A percentile compares a stretch with the other conserved stretches of the same genome.
Conservation (phyloP, 2,113 vertebrate genomes). For the Nymphicus hollandicus region DNA sequence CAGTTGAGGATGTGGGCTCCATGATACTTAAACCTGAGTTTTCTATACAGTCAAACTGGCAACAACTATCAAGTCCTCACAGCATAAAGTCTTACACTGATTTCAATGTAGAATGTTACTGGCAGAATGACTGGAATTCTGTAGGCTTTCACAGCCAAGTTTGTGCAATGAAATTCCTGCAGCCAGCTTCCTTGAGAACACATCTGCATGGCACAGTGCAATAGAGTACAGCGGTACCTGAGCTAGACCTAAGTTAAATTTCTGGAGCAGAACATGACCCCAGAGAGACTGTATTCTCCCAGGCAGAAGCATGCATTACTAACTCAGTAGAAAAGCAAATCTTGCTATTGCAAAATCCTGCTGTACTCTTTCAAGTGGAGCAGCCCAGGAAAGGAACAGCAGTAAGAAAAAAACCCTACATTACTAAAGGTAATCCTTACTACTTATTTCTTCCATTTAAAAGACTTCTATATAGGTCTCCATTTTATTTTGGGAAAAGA, state of each 20-base stretch:
- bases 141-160: background rate
- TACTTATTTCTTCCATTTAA: background rate
- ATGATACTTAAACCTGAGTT: background rate
- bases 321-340: background rate
- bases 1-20: background rate
- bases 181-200: background rate
- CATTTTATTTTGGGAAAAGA: background rate
- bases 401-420: background rate
- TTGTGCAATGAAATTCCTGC: background rate
- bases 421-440: background rate
- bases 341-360: background rate
- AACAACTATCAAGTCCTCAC: background rate
- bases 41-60: background rate
- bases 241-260: background rate
- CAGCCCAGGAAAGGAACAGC: background rate
- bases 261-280: background rate
- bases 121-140: background rate
- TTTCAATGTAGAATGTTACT: background rate
- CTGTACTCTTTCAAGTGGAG: background rate
- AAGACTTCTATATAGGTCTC: background rate
- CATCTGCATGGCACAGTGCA: background rate
- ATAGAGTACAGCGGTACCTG: rapidly evolving
- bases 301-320: background rate
- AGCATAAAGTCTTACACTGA: background rate
- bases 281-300: background rate